These are phyloP conservation scores for Temnothorax longispinosus DNA, from an alignment of 1,140 invertebrate species.

Conservation along the genomic window DNA sequence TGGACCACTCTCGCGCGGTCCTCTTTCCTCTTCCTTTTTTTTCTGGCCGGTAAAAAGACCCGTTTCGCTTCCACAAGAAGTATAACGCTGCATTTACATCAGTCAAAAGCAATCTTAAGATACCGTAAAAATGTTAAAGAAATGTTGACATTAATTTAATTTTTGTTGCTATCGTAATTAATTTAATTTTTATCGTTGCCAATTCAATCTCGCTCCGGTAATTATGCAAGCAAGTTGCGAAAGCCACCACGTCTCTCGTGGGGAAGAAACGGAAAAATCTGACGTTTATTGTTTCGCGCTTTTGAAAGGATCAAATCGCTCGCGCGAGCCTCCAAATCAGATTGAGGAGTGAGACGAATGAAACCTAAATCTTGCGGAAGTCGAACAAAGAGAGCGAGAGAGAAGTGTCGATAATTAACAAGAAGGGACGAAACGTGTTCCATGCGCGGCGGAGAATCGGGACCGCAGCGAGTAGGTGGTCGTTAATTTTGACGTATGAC, in stretches of 20 bases:
- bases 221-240: neutral
- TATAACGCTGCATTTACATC: neutral
- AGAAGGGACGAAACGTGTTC: slow-evolving; percentile 17
- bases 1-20: neutral
- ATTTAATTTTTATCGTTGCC: slow-evolving; percentile 7
- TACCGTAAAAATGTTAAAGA: neutral
- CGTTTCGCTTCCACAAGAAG: neutral
- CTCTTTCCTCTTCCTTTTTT: neutral
- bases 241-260: neutral
- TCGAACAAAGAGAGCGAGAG: neutral
- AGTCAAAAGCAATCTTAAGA: neutral
- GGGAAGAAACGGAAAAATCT: neutral
- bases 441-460: slow-evolving; percentile 9
- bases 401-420: slow-evolving; percentile 55
- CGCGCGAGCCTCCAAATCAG: neutral
- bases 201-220: neutral
- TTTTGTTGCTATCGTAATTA: neutral
- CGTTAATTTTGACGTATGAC: slow-evolving; percentile 76
- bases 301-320: neutral
- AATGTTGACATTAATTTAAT: neutral
- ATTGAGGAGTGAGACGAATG: neutral
- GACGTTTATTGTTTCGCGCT: neutral
- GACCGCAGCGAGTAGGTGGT: slow-evolving; percentile 45
- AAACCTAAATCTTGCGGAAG: slow-evolving; percentile 39
- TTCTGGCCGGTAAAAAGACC: neutral